phyloP scores from a whole-genome alignment of 2,888 invertebrate species.

The Lepidochitona cinerea region DNA sequence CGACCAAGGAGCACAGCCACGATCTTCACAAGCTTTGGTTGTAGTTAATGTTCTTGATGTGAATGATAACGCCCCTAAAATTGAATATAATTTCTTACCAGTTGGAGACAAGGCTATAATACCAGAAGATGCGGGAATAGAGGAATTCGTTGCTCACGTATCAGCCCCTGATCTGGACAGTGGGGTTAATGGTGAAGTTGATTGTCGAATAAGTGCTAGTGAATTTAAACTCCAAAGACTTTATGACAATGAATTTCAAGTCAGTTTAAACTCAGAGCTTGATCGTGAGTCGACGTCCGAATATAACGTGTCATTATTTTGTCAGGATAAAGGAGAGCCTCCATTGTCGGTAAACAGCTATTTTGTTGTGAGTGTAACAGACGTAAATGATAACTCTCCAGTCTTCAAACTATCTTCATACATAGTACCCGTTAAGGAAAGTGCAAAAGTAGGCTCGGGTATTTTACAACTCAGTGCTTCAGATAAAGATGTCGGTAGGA shows the following conservation, averaged over 20 bases:
- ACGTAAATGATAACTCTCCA: neutral
- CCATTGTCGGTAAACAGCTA: neutral
- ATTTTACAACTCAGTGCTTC: neutral
- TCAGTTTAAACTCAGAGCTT: neutral
- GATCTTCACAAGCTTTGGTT: neutral
- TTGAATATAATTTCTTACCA: neutral
- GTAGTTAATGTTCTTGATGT: neutral
- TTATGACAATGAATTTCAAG: slow-evolving; percentile 8
- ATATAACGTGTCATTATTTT: neutral
- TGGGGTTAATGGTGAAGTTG: slow-evolving; percentile 51
- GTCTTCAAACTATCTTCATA: neutral
- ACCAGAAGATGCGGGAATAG: neutral
- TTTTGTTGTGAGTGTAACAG: neutral
- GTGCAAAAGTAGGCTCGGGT: neutral
- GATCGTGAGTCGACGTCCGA: neutral
- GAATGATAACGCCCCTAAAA: neutral
- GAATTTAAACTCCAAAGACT: neutral
- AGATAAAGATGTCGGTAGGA: neutral
- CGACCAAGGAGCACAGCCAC: neutral
- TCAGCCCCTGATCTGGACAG: neutral
- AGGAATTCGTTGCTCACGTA: neutral
- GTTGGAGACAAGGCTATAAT: neutral
- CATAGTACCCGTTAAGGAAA: neutral
- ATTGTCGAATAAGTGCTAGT: slow-evolving; percentile 7
- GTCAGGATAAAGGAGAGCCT: neutral